Base-by-base conservation (phyloP, 2,888 invertebrate genomes). In the Nezara viridula region DNA sequence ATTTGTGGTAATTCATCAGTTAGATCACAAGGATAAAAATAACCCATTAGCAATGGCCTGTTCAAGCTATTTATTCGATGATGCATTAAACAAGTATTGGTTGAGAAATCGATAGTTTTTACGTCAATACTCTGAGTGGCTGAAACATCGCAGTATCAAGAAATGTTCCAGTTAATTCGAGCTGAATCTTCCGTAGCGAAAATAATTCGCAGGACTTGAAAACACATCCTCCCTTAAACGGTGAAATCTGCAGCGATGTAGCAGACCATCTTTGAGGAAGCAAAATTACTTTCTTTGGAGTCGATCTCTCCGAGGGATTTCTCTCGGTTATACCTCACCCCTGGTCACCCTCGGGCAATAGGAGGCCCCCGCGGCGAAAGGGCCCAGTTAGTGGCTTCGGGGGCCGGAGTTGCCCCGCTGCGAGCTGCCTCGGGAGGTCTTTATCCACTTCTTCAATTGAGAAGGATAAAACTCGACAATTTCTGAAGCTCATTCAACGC, bases 221-320 rank as follows among this genome's bases (percentile, higher is more conserved):
- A 66, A 66, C 66, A 66, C 66, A 66, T 32, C 32, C 19, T 66
- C 66, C 32, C 32, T 32, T 66, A 66, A 37, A 66, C 66, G 66
- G 66, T 66, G 66, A 66, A 66, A 66, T 19, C 66, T 7, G 32
- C 32, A 66, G 32, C 12, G 32, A 37, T 6, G 32, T 37, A 32
- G 66, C 66, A 66, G 66, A 66, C 32, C 66, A 66, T 66, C 66
- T 32, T 66, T 19, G 19, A 66, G 32, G 32, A 37, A 66, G 32
- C 66, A 32, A 19, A 66, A 66, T 32, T 66, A 66, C 32, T 66
- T 66, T 66, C 66, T 66, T 66, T 66, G 32, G 66, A 66, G 32
- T 19, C 66, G 66, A 66, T 66, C 66, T 66, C 66, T 66, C 66
- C 32, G 6, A 2, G 5, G 2, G 66, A 32, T 66, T 66, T 66